These are phyloP conservation scores for Gallinago nigripennis DNA, from an alignment of 2,797 vertebrate species.

Conservation along the genomic window DNA sequence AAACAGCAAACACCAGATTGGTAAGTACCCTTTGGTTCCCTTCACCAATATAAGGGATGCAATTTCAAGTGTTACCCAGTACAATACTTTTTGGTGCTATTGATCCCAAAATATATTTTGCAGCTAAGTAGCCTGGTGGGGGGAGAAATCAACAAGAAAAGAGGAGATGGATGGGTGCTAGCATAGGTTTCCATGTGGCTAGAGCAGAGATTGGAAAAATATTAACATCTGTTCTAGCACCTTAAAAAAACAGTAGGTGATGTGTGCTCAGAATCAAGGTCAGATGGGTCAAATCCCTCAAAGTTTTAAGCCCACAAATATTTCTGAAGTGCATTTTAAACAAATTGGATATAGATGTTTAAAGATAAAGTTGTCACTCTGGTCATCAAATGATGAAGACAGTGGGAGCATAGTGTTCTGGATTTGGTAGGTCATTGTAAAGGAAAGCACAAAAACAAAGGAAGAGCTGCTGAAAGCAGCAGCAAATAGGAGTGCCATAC, in stretches of 20 bases:
- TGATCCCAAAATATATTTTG: not conserved
- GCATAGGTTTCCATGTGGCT: not conserved
- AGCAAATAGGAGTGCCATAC: not conserved
- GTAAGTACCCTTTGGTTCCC: slow-evolving; percentile 69
- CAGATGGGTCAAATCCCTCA: not conserved
- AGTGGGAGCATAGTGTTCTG: not conserved
- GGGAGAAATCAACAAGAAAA: not conserved
- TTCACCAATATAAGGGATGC: not conserved
- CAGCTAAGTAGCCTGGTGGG: not conserved
- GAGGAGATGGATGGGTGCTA: not conserved
- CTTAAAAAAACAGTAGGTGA: not conserved
- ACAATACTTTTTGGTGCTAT: not conserved
- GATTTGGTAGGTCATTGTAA: not conserved
- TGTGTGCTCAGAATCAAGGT: not conserved
- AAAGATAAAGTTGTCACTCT: not conserved
- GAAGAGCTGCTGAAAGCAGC: not conserved
- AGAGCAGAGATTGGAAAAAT: not conserved
- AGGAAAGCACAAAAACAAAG: not conserved
- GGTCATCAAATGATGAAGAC: not conserved
- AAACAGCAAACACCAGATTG: slow-evolving; percentile 68
- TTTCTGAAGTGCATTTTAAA: not conserved
- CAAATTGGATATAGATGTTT: not conserved
- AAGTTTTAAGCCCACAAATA: not conserved
- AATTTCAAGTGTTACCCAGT: not conserved
- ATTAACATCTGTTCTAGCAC: not conserved